Evolutionary conservation across 2,888 invertebrate species (phyloP), one percentile per base, ranked within the genome.

Genomic region (Congeria kusceri): DNA sequence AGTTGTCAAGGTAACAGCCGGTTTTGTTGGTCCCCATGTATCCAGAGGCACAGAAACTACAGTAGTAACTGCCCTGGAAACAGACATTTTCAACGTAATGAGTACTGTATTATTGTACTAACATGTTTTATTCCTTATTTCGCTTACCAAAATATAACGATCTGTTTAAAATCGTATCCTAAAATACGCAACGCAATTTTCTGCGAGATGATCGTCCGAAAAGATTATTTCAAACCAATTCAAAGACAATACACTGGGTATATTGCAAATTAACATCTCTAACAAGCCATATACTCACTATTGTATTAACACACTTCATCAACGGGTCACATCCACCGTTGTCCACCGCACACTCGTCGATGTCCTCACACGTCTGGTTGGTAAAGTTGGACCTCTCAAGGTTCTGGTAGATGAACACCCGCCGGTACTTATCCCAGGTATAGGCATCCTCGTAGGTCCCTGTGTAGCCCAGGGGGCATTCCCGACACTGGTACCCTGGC

Each of bases 11-110:
- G 59, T 85, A 80, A 84, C 91, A 91, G 9, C 89, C 89, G 44
- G 84, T 78, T 11, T 71, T 74, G 23, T 84, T 75, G 25, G 84
- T 85, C 0, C 90, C 90, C 29, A 90, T 77, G 71, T 89, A 91
- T 0, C 91, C 91, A n/a, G 78, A 74, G 28, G 85, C 86, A 79
- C 91, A 91, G 64, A 83, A 78, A 13, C 88, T 88, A 83, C 91
- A 91, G 63, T 75, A 75, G 67, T 82, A 90, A 63, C 89, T 89
- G 0, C 91, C 90, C 91, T 91, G 78, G 9, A 82, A 68, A 63
- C 23, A 63, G 39, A 11, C 9, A 39, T 11, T 13, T 39, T 5
- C 9, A 39, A 39, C 5, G 9, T 39, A 15, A 39, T 15, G 39
- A 39, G 15, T 7, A 13, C 5, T 13, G 9, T 39, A 11, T 39